Evolutionary conservation across 1,140 invertebrate species (phyloP).

Genomic region (Episyrphus balteatus): DNA sequence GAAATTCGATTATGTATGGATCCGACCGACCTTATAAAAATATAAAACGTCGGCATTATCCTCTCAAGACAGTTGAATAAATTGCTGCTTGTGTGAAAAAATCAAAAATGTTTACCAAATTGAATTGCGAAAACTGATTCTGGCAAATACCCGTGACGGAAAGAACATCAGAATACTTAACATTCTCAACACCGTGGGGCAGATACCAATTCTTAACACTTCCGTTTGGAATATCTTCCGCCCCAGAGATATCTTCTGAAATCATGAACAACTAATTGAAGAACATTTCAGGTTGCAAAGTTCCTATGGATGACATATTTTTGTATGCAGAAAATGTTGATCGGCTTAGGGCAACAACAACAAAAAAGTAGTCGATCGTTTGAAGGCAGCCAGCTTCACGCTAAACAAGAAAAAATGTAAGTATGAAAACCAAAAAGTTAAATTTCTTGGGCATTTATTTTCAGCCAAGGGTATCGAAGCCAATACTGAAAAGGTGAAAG

Average conservation of each 20-base stretch:
- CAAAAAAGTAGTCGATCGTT: constrained; percentile 15
- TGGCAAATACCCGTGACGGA: too few relatives aligned
- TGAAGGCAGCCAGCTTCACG: too few relatives aligned
- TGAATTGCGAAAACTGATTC: too few relatives aligned
- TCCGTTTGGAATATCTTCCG: too few relatives aligned
- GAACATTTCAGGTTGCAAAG: constrained; percentile 9
- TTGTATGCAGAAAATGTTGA: background rate
- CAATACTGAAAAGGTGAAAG: too few relatives aligned
- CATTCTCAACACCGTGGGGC: too few relatives aligned
- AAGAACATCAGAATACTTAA: too few relatives aligned
- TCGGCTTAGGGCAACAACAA: background rate
- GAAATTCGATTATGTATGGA: too few relatives aligned
- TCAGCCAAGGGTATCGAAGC: too few relatives aligned
- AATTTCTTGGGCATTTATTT: constrained; percentile 33
- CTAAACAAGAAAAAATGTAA: constrained; percentile 22
- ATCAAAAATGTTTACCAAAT: constrained; percentile 27
- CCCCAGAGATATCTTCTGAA: constrained; percentile 18
- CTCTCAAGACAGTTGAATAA: too few relatives aligned
- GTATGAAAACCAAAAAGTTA: constrained; percentile 13
- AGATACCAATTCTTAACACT: too few relatives aligned
- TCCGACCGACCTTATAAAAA: constrained; percentile 28
- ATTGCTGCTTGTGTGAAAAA: constrained; percentile 4
- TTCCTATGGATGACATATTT: too few relatives aligned
- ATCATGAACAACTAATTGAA: constrained; percentile 10
- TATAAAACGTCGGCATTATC: constrained; percentile 25